Percentiles rank a stretch among this genome's conserved stretches.
These are phyloP conservation scores for Acronicta psi DNA, from an alignment of 2,888 invertebrate species.

Conservation along the genomic window DNA sequence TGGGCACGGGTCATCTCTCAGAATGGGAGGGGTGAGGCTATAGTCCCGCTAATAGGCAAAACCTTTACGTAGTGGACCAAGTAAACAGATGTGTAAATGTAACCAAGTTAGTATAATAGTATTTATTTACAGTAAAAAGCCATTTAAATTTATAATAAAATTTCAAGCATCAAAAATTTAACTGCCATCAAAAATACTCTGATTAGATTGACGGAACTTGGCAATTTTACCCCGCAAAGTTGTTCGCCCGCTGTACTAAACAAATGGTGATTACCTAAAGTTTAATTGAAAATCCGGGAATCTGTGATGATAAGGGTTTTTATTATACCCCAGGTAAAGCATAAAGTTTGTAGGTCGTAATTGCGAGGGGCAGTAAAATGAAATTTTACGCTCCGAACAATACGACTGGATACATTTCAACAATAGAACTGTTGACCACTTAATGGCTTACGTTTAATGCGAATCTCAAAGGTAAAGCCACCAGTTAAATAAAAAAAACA, in stretches of 20 bases:
- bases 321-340: conserved; percentile 70
- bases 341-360: conserved; percentile 67
- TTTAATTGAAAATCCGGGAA: conserved; percentile 75
- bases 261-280: conserved; percentile 75
- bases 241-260: conserved; percentile 65
- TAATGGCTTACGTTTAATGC: conserved; percentile 25
- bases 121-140: conserved; percentile 6
- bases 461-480: conserved; percentile 9
- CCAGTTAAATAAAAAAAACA: background rate
- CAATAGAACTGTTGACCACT: conserved; percentile 34
- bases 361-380: conserved; percentile 65
- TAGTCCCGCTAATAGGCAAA: too few relatives aligned
- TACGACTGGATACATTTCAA: conserved; percentile 33
- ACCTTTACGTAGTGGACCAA: too few relatives aligned
- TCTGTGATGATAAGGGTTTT: conserved; percentile 74
- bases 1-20: too few relatives aligned
- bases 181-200: conserved; percentile 63
- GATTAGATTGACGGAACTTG: conserved; percentile 69
- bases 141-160: conserved; percentile 26
- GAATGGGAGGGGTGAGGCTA: too few relatives aligned
- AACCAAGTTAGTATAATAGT: too few relatives aligned
- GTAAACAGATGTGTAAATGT: too few relatives aligned
- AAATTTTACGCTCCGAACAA: conserved; percentile 54
- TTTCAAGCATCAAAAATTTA: conserved; percentile 53
- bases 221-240: conserved; percentile 60